phyloP scores from a whole-genome alignment of 2,888 invertebrate genomes.

The Campopleginae sp. region DNA sequence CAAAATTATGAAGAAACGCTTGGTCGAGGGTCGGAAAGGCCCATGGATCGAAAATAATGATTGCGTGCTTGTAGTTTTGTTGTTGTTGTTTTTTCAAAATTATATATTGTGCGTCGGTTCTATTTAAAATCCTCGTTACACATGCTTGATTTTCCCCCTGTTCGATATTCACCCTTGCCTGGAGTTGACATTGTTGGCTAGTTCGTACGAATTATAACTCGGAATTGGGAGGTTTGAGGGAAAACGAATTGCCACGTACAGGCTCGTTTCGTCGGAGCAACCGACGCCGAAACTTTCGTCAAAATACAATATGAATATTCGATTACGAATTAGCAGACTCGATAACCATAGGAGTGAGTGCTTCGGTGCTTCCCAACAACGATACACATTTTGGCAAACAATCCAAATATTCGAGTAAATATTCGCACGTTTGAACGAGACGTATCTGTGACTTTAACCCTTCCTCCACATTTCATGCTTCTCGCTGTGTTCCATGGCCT shows the following conservation, averaged over 20 bases:
- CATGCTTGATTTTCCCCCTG: constrained; percentile 1
- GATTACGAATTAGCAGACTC: constrained; percentile 64
- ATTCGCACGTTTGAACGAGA: neutral
- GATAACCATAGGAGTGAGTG: constrained; percentile 44
- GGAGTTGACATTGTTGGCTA: constrained; percentile 21
- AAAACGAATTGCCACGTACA: constrained; percentile 14
- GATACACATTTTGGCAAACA: constrained; percentile 56
- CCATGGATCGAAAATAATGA: neutral
- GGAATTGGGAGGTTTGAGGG: constrained; percentile 14
- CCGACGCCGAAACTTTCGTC: constrained; percentile 58
- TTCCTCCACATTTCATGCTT: constrained; percentile 16
- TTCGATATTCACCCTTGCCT: constrained; percentile 13
- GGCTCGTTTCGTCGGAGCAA: neutral
- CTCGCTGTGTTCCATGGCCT: neutral
- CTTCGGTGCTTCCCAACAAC: constrained; percentile 16
- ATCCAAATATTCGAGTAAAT: constrained; percentile 11
- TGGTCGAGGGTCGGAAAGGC: neutral
- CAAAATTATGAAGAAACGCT: neutral
- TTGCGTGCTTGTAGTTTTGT: neutral
- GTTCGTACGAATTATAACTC: constrained; percentile 10
- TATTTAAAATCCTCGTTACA: neutral
- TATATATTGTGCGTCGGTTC: neutral
- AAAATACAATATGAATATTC: constrained; percentile 69
- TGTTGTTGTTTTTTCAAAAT: neutral
- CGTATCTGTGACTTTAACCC: constrained; percentile 19